These are phyloP conservation scores for Pygmarrhopalites habei DNA, from an alignment of 1,140 invertebrate genomes.

Conservation along the genomic window DNA sequence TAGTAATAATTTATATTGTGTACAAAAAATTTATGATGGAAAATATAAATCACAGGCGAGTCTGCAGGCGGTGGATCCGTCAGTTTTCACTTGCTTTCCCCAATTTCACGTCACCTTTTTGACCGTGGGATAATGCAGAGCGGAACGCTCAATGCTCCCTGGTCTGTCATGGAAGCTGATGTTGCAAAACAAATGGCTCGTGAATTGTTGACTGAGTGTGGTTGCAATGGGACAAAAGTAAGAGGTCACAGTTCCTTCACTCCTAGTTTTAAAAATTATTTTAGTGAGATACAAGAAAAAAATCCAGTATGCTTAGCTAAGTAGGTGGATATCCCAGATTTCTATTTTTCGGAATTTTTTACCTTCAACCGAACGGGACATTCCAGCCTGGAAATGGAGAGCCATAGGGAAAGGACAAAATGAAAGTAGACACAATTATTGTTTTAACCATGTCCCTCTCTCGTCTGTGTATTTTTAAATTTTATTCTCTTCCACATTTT, in stretches of 20 bases:
- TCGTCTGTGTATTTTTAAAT: too few species aligned
- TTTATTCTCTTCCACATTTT: too few species aligned
- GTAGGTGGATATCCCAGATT: too few species aligned
- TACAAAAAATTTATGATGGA: slow-evolving; percentile 3
- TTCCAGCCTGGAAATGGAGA: too few species aligned
- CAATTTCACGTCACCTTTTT: slow-evolving; percentile 62
- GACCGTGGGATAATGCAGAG: slow-evolving; percentile 75
- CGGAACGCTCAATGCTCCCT: slow-evolving; percentile 77
- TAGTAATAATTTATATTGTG: not conserved
- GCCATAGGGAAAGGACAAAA: too few species aligned
- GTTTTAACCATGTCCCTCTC: too few species aligned
- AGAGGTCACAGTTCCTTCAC: not conserved
- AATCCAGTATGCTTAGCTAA: too few species aligned
- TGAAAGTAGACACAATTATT: too few species aligned
- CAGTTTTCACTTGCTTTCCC: slow-evolving; percentile 65
- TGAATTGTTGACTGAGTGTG: slow-evolving; percentile 68
- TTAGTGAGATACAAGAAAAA: too few species aligned
- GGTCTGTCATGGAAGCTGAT: slow-evolving; percentile 78
- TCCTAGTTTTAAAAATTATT: too few species aligned
- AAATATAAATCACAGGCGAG: not conserved
- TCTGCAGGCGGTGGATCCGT: slow-evolving; percentile 78
- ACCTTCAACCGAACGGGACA: too few species aligned
- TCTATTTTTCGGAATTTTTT: too few species aligned
- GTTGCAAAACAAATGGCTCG: slow-evolving; percentile 67
- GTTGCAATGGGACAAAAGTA: slow-evolving; percentile 58